A percentile compares a stretch with the other conserved stretches of the same genome.
phyloP scores from a whole-genome alignment of 2,888 invertebrate species.

The Mamestra brassicae region DNA sequence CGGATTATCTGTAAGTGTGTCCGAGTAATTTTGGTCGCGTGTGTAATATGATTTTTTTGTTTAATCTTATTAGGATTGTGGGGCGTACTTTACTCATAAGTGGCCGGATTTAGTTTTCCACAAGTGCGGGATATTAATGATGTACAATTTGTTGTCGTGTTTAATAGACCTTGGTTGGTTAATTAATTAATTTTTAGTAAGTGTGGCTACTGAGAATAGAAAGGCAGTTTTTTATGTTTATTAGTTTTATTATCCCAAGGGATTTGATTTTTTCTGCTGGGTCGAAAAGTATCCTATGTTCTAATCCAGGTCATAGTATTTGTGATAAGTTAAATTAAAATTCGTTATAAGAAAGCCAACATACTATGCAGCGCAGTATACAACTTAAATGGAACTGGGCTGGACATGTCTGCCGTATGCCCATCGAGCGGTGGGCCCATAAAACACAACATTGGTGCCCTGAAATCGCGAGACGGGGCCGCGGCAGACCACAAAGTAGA shows the following conservation, averaged over 20 bases:
- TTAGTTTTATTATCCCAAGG: neutral
- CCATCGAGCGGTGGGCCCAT: too few species aligned
- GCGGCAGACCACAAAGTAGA: too few species aligned
- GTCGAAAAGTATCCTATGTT: neutral
- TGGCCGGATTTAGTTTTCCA: slow-evolving; percentile 11
- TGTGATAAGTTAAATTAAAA: too few species aligned
- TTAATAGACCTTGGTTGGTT: neutral
- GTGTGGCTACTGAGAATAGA: neutral
- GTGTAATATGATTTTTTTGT: slow-evolving; percentile 65
- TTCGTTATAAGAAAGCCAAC: too few species aligned
- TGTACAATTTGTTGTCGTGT: slow-evolving; percentile 6
- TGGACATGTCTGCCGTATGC: too few species aligned
- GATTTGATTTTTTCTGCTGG: neutral
- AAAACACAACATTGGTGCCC: too few species aligned
- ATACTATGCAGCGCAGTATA: too few species aligned
- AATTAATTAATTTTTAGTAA: slow-evolving; percentile 8
- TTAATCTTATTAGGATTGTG: slow-evolving; percentile 56
- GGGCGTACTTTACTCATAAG: slow-evolving; percentile 34
- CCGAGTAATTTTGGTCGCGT: slow-evolving; percentile 59
- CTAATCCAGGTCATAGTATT: too few species aligned
- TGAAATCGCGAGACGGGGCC: too few species aligned
- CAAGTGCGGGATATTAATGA: slow-evolving; percentile 10
- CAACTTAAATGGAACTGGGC: too few species aligned
- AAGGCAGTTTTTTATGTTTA: neutral
- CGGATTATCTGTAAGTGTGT: slow-evolving; percentile 65